A percentile compares a stretch with the other conserved stretches of the same genome.
These are phyloP conservation scores for Lepidurus apus DNA, from an alignment of 1,140 invertebrate genomes.

Conservation along the genomic window DNA sequence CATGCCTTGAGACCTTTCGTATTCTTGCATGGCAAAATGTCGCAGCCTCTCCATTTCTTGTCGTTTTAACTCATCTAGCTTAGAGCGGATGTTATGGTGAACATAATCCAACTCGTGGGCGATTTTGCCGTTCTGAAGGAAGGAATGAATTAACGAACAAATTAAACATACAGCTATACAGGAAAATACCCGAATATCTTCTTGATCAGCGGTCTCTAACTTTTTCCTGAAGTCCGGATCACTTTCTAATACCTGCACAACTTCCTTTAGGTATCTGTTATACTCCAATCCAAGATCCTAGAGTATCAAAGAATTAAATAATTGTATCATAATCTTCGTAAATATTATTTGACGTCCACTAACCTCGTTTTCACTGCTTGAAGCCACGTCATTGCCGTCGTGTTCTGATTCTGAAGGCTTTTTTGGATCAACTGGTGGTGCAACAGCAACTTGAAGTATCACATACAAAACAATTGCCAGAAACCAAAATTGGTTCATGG, in stretches of 20 bases:
- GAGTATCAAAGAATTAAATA: constrained; percentile 36
- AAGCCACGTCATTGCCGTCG: constrained; percentile 38
- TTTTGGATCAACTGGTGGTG: constrained; percentile 38
- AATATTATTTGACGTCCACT: constrained; percentile 29
- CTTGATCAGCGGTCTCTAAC: constrained; percentile 69
- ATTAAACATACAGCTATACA: neutral
- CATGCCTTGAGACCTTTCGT: constrained; percentile 44
- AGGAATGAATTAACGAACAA: constrained; percentile 22
- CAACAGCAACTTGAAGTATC: constrained; percentile 24
- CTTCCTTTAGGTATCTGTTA: constrained; percentile 77
- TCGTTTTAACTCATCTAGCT: constrained; percentile 89
- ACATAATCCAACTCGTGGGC: constrained; percentile 85
- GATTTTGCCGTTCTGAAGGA: constrained; percentile 74
- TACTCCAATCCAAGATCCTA: constrained; percentile 61
- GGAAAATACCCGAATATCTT: constrained; percentile 64
- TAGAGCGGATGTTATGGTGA: constrained; percentile 74
- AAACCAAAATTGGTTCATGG: constrained; percentile 20
- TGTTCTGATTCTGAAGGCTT: constrained; percentile 38
- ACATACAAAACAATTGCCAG: neutral
- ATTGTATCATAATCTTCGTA: constrained; percentile 26
- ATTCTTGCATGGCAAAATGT: constrained; percentile 60
- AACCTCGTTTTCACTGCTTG: constrained; percentile 35
- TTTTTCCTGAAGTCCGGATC: constrained; percentile 75
- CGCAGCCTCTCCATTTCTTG: constrained; percentile 74
- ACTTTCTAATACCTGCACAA: constrained; percentile 74